Evolutionary conservation across 2,113 vertebrate species (phyloP).

Genomic region (Anolis carolinensis): DNA sequence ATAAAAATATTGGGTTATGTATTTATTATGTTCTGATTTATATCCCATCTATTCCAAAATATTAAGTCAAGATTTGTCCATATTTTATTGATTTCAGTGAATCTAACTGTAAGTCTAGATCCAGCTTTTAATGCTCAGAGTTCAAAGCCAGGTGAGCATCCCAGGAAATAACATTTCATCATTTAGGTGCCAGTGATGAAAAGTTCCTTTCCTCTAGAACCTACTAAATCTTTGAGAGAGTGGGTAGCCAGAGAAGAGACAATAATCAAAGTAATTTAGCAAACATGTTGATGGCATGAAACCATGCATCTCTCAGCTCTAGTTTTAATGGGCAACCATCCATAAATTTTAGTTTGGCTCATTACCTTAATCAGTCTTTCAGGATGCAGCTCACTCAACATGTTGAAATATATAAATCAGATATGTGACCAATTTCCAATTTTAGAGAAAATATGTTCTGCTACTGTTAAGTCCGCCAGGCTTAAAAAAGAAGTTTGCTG

Average conservation of each 20-base stretch:
- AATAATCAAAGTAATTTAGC: too few species aligned
- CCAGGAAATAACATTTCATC: too few species aligned
- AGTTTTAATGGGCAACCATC: background rate
- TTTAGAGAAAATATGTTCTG: background rate
- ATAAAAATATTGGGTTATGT: background rate
- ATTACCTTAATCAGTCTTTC: background rate
- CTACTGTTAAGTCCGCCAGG: background rate
- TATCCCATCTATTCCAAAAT: background rate
- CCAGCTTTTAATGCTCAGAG: background rate
- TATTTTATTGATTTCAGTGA: background rate
- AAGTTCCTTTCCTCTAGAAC: too few species aligned
- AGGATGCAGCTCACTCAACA: background rate
- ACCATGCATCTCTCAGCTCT: too few species aligned
- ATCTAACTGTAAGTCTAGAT: background rate
- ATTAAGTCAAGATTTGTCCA: background rate
- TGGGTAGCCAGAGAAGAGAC: too few species aligned
- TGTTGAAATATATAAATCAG: background rate
- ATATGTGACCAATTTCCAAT: background rate
- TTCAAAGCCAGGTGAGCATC: too few species aligned
- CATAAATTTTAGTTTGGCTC: background rate
- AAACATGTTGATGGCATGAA: too few species aligned
- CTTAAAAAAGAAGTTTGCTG: background rate
- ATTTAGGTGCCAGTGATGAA: too few species aligned
- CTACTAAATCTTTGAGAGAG: too few species aligned
- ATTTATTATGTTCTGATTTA: background rate